A percentile compares a stretch with the other conserved stretches of the same genome.
phyloP scores from a whole-genome alignment of 2,113 vertebrate genomes.

The Albula goreensis region DNA sequence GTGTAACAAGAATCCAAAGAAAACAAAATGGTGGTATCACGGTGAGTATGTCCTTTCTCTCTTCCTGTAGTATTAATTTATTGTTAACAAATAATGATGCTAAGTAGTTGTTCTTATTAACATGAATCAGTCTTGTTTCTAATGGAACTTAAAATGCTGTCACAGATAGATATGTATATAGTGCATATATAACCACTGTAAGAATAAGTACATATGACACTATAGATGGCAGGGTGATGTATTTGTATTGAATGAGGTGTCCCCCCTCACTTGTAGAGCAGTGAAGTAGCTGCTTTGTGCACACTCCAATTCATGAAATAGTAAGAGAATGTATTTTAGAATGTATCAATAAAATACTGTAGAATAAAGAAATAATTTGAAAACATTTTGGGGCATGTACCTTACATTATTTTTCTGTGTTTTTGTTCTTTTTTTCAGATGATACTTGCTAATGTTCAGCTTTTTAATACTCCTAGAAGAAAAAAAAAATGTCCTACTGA shows the following conservation, averaged over 20 bases:
- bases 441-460: conserved; percentile 96
- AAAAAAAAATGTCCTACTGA: conserved; percentile 90
- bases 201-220: not conserved
- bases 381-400: not conserved
- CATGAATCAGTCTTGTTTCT: not conserved
- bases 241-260: not conserved
- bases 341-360: too few species aligned
- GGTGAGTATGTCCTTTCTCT: conserved; percentile 72
- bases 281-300: not conserved
- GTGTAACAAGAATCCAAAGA: conserved; percentile 99
- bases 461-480: conserved; percentile 83
- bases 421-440: conserved; percentile 75
- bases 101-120: too few species aligned
- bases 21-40: conserved; percentile 99
- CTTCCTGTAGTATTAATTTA: not conserved
- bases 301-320: too few species aligned
- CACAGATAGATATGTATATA: not conserved
- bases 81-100: too few species aligned
- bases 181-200: not conserved
- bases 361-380: too few species aligned
- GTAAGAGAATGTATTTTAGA: too few species aligned
- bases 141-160: not conserved
- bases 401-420: not conserved
- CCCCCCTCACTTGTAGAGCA: not conserved
- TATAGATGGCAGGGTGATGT: not conserved